These are phyloP conservation scores for Phymatocera aterrima DNA, from an alignment of 2,888 invertebrate genomes.

Conservation along the genomic window DNA sequence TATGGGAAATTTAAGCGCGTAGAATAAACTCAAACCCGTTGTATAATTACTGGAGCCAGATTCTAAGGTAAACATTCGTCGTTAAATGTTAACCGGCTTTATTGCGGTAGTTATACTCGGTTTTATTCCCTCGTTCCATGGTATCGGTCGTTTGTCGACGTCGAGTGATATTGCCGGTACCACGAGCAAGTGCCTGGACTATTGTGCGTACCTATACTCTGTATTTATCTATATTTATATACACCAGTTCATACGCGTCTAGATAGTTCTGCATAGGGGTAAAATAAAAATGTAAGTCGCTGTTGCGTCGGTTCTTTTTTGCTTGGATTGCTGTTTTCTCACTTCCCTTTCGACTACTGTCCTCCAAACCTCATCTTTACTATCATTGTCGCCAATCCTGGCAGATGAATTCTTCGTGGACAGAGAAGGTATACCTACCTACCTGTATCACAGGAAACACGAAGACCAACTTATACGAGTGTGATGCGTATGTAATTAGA, in stretches of 20 bases:
- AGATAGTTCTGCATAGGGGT: background rate
- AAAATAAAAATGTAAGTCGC: too few species aligned
- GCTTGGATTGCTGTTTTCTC: too few species aligned
- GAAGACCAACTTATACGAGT: too few species aligned
- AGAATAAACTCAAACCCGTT: constrained; percentile 4
- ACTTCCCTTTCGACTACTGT: too few species aligned
- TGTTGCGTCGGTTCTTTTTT: too few species aligned
- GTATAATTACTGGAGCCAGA: constrained; percentile 24
- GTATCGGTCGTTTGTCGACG: constrained; percentile 25
- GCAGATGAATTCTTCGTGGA: too few species aligned
- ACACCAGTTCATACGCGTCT: background rate
- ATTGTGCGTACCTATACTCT: background rate
- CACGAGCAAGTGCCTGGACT: background rate
- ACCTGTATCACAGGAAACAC: too few species aligned
- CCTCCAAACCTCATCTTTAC: too few species aligned
- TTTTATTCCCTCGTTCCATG: constrained; percentile 38
- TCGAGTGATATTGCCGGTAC: constrained; percentile 16
- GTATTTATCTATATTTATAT: constrained; percentile 26
- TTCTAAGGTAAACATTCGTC: constrained; percentile 35
- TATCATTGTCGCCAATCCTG: too few species aligned
- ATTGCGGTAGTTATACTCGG: constrained; percentile 32
- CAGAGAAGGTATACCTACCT: too few species aligned
- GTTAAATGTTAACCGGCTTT: constrained; percentile 30
- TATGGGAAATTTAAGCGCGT: background rate
- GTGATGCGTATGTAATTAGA: too few species aligned